Percentiles rank a stretch among this genome's conserved stretches.
Conservation (phyloP, 2,113 vertebrate genomes). For the Dermatemys mawii region DNA sequence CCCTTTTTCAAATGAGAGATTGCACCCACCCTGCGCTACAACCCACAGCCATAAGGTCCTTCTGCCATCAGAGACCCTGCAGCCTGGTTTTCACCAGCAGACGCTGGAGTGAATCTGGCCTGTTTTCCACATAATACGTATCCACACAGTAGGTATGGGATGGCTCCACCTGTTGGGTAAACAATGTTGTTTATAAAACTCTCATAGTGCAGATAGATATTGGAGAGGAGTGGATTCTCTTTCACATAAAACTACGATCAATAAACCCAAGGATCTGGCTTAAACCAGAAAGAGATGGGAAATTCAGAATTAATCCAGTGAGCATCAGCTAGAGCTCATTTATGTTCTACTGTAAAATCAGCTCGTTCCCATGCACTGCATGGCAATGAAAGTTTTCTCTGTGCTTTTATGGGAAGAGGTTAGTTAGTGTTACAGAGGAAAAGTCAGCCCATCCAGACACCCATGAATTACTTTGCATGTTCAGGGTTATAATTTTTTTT, state of each 20-base stretch:
- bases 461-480: conserved; percentile 51
- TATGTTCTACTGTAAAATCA: conserved; percentile 61
- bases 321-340: conserved; percentile 62
- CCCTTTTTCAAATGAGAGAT: conserved; percentile 55
- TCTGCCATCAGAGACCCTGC: conserved; percentile 22
- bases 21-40: conserved; percentile 28
- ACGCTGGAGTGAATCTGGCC: background rate
- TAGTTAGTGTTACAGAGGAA: conserved; percentile 38
- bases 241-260: background rate
- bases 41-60: conserved; percentile 26
- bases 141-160: background rate
- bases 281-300: conserved; percentile 32
- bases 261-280: conserved; percentile 8
- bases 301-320: background rate
- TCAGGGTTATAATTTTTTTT: conserved; percentile 67
- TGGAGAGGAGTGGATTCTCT: accelerated
- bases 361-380: conserved; percentile 50
- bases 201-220: background rate
- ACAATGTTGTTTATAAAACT: background rate
- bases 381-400: conserved; percentile 44
- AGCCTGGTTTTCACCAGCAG: conserved; percentile 47
- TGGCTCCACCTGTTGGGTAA: background rate
- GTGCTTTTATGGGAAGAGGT: conserved; percentile 47
- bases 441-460: conserved; percentile 64
- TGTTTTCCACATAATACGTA: accelerated